phyloP scores from a whole-genome alignment of 2,888 invertebrate species.

The Panopea generosa region DNA sequence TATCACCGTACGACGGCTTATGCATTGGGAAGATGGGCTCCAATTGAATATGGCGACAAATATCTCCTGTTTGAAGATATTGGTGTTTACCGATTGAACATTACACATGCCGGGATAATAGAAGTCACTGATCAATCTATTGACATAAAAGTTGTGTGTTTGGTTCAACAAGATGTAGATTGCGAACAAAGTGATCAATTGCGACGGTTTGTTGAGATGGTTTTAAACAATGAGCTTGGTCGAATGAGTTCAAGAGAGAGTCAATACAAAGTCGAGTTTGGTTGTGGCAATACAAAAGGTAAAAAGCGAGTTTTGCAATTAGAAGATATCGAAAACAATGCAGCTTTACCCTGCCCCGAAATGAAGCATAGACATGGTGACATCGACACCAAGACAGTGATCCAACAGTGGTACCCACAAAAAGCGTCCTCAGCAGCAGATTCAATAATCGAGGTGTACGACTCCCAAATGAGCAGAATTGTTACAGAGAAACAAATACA shows the following conservation, averaged over 20 bases:
- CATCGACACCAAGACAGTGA: slow-evolving; percentile 5
- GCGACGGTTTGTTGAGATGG: slow-evolving; percentile 15
- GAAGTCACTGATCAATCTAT: slow-evolving; percentile 12
- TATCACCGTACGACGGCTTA: slow-evolving; percentile 36
- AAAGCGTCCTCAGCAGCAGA: too few species aligned
- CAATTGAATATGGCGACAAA: neutral
- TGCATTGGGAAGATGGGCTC: slow-evolving; percentile 26
- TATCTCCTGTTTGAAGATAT: slow-evolving; percentile 11
- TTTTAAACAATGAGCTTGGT: slow-evolving; percentile 11
- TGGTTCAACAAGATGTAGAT: neutral
- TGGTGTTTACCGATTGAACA: slow-evolving; percentile 16
- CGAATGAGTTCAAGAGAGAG: slow-evolving; percentile 1
- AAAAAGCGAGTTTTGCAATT: too few species aligned
- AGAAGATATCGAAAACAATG: neutral
- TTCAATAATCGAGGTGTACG: neutral
- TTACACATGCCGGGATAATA: slow-evolving; percentile 25
- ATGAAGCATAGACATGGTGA: neutral
- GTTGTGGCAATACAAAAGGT: neutral
- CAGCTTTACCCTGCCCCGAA: slow-evolving; percentile 4
- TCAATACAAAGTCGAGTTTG: slow-evolving; percentile 6
- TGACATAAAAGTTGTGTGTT: slow-evolving; percentile 8
- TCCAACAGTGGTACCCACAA: slow-evolving; percentile 16
- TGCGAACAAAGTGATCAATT: slow-evolving; percentile 1
- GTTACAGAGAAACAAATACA: slow-evolving; percentile 11
- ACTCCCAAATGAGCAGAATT: neutral